Percentiles rank a stretch among this genome's conserved stretches.
phyloP scores from a whole-genome alignment of 2,797 vertebrate species.

The Prionace glauca region DNA sequence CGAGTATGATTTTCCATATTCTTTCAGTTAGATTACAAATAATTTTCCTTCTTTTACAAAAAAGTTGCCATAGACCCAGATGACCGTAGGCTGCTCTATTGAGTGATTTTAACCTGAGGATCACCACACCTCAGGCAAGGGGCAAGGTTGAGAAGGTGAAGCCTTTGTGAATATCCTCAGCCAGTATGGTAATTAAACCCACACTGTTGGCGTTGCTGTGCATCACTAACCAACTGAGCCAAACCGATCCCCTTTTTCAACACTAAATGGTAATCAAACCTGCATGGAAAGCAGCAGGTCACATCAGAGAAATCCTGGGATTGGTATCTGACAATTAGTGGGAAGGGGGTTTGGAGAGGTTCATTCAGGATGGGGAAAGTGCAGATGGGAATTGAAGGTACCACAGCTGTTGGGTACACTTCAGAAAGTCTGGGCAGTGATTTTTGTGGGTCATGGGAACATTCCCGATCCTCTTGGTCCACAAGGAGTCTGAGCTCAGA shows the following conservation, averaged over 20 bases:
- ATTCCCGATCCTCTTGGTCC: background rate
- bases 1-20: background rate
- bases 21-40: background rate
- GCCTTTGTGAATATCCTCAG: too few relatives aligned
- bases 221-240: too few relatives aligned
- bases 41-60: background rate
- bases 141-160: too few relatives aligned
- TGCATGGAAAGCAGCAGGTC: background rate
- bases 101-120: too few relatives aligned
- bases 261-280: background rate
- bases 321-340: background rate
- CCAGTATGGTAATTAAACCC: too few relatives aligned
- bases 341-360: background rate
- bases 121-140: too few relatives aligned
- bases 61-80: too few relatives aligned
- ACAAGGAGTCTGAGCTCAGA: background rate
- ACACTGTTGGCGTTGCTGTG: too few relatives aligned
- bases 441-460: background rate
- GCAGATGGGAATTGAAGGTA: background rate
- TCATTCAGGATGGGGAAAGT: background rate
- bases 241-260: too few relatives aligned
- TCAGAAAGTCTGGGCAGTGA: background rate
- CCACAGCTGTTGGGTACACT: background rate
- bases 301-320: background rate
- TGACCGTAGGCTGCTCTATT: too few relatives aligned